Percentiles rank a stretch among this genome's conserved stretches.
phyloP scores from a whole-genome alignment of 2,797 vertebrate species.

The Lacerta bilineata region DNA sequence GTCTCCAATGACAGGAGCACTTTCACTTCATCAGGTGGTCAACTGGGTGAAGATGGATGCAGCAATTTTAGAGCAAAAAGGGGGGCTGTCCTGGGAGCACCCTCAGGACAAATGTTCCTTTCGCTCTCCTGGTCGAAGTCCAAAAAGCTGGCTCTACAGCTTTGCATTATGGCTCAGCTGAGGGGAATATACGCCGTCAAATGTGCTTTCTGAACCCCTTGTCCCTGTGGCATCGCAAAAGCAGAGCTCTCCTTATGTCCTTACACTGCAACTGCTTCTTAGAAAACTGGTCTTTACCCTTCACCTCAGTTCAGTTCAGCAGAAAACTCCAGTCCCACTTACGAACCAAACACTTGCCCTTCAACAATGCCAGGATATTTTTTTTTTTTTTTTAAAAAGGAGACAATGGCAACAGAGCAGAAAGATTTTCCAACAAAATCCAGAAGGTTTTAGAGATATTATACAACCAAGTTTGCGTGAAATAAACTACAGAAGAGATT shows the following conservation, averaged over 20 bases:
- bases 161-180: neutral
- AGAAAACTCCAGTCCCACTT: neutral
- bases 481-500: neutral
- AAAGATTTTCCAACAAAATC: neutral
- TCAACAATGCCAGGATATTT: neutral
- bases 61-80: neutral
- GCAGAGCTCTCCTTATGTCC: too few species aligned
- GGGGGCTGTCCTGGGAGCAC: neutral
- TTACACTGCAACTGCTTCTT: neutral
- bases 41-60: neutral
- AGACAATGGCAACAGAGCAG: neutral
- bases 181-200: neutral
- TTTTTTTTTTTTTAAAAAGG: neutral
- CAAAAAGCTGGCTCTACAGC: neutral
- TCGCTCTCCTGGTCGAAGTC: neutral
- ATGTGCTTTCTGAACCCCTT: neutral
- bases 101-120: neutral
- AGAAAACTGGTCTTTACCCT: neutral
- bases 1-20: neutral
- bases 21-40: neutral
- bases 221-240: neutral
- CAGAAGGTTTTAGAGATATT: neutral
- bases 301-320: neutral
- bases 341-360: neutral
- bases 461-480: neutral